Percentiles rank a stretch among this genome's conserved stretches.
phyloP scores from a whole-genome alignment of 2,888 invertebrate species.

The Drosophila bunnanda region DNA sequence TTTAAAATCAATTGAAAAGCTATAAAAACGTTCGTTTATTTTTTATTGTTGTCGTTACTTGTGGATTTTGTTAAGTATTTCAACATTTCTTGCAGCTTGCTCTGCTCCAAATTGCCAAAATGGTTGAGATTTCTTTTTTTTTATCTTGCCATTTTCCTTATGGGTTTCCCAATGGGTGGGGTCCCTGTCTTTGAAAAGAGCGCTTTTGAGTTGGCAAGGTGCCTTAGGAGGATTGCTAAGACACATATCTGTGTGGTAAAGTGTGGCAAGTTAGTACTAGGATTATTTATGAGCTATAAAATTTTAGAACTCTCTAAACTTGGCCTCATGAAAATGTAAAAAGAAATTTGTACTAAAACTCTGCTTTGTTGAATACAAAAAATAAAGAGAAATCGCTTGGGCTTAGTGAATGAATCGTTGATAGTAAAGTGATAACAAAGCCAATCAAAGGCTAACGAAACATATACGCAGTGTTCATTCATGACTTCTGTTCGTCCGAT shows the following conservation, averaged over 20 bases:
- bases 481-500: conserved; percentile 29
- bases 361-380: neutral
- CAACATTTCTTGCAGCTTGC: conserved; percentile 72
- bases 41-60: conserved; percentile 61
- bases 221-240: neutral
- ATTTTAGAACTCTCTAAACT: neutral
- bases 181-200: conserved; percentile 56
- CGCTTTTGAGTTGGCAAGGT: conserved; percentile 8
- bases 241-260: neutral
- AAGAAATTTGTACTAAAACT: neutral
- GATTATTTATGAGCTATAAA: neutral
- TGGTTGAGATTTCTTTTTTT: conserved; percentile 48
- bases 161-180: conserved; percentile 60
- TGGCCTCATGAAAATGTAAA: neutral
- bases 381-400: conserved; percentile 30
- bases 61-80: conserved; percentile 74
- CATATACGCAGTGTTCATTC: conserved; percentile 19
- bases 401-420: conserved; percentile 19
- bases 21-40: conserved; percentile 79
- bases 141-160: conserved; percentile 24
- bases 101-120: conserved; percentile 79
- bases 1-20: conserved; percentile 76
- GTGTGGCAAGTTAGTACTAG: neutral
- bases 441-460: conserved; percentile 1
- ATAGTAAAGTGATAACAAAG: conserved; percentile 35